A percentile compares a stretch with the other conserved stretches of the same genome.
Evolutionary conservation across 2,113 vertebrate genomes (phyloP).

Genomic region (Caranx melampygus): DNA sequence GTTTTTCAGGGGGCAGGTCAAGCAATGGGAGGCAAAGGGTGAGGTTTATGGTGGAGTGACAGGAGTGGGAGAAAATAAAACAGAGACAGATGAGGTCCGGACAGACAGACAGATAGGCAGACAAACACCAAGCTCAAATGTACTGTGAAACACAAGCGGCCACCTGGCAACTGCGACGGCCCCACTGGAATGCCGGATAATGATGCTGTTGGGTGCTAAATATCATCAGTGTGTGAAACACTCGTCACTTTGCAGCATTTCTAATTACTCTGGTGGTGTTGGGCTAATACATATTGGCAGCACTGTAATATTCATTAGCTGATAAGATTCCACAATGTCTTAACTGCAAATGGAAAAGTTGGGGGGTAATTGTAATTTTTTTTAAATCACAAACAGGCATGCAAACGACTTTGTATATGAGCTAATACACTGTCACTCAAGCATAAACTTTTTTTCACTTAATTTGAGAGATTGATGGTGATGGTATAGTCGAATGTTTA

Average conservation of each 20-base stretch:
- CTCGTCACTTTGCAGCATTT: conserved; percentile 75
- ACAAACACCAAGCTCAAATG: conserved; percentile 80
- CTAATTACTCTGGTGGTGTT: conserved; percentile 72
- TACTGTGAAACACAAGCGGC: conserved; percentile 87
- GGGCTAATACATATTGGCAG: conserved; percentile 75
- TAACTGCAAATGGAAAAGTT: conserved; percentile 69
- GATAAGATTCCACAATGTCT: conserved; percentile 71
- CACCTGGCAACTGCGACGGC: conserved; percentile 55
- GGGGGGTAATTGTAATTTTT: conserved; percentile 61
- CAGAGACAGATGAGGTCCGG: conserved; percentile 63
- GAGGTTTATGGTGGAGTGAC: conserved; percentile 32
- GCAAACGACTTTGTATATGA: conserved; percentile 51
- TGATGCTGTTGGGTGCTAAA: conserved; percentile 68
- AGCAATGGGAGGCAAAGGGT: conserved; percentile 48
- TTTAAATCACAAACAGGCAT: conserved; percentile 58
- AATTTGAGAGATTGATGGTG: conserved; percentile 54
- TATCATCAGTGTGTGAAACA: conserved; percentile 70
- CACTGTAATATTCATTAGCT: conserved; percentile 77
- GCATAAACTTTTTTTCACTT: conserved; percentile 36
- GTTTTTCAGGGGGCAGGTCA: conserved; percentile 35
- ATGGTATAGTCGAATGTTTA: conserved; percentile 44
- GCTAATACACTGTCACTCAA: conserved; percentile 50
- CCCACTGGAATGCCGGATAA: conserved; percentile 61
- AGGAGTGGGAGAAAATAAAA: conserved; percentile 56
- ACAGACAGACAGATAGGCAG: conserved; percentile 73